Evolutionary conservation across 2,113 vertebrate genomes (phyloP).

Genomic region (Cynocephalus volans): DNA sequence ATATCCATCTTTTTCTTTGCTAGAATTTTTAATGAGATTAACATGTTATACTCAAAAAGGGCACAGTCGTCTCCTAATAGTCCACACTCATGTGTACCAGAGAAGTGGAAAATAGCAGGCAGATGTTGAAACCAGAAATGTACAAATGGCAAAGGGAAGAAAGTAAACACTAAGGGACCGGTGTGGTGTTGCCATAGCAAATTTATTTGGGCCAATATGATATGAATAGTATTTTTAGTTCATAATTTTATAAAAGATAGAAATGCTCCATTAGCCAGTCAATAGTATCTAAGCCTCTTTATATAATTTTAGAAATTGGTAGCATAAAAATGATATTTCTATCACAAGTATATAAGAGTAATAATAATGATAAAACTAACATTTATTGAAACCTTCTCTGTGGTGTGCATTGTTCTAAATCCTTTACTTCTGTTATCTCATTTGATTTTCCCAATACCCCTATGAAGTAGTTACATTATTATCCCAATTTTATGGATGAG

Average conservation of each 20-base stretch:
- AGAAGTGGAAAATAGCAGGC: background rate
- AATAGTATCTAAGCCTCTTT: conserved; percentile 14
- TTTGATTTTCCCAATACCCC: background rate
- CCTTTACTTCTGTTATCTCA: background rate
- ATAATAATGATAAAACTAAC: background rate
- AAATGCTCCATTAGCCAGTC: background rate
- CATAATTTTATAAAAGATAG: background rate
- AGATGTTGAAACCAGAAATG: background rate
- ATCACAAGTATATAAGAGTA: background rate
- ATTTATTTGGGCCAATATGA: background rate
- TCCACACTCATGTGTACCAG: background rate
- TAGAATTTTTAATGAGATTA: conserved; percentile 22
- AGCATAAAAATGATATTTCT: background rate
- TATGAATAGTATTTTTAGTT: conserved; percentile 16
- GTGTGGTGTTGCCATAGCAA: background rate
- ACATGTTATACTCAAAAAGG: background rate
- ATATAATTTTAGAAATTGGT: conserved; percentile 22
- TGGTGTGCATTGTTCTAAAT: background rate
- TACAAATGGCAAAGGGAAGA: background rate
- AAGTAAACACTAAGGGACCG: background rate
- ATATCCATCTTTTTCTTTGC: background rate
- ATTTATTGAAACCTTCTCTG: background rate
- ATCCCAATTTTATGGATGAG: background rate
- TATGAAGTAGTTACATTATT: background rate
- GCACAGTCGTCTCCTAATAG: background rate